A percentile compares a stretch with the other conserved stretches of the same genome.
Conservation (phyloP, 2,888 invertebrate genomes). For the Drosophila kuntzei region DNA sequence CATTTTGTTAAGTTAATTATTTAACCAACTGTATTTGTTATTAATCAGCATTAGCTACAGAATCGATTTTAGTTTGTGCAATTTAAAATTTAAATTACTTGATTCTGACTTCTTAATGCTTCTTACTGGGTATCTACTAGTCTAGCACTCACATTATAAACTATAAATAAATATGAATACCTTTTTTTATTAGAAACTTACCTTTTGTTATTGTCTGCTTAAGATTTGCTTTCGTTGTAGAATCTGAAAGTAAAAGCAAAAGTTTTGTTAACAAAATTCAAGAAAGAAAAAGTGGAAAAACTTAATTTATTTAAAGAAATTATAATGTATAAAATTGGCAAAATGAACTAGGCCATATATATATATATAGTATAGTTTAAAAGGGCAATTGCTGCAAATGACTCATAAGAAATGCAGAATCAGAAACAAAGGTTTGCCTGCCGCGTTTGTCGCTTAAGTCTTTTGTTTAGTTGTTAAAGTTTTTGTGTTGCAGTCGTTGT, state of each 20-base stretch:
- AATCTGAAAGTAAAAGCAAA: slow-evolving; percentile 71
- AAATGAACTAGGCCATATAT: not conserved
- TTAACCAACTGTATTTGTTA: no score
- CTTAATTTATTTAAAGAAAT: not conserved
- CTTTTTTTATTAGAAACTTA: slow-evolving; percentile 20
- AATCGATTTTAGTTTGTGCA: not conserved
- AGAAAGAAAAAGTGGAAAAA: slow-evolving; percentile 8
- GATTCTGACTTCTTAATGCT: not conserved
- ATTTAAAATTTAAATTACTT: not conserved
- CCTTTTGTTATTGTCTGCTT: slow-evolving; percentile 42
- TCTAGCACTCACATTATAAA: not conserved
- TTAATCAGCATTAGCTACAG: no score
- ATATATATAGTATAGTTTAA: no score
- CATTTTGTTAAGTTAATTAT: no score
- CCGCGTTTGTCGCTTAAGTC: slow-evolving; percentile 61
- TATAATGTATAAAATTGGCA: not conserved
- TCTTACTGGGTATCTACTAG: not conserved
- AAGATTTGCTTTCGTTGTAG: slow-evolving; percentile 57
- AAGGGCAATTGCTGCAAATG: not conserved
- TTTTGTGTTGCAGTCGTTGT: not conserved
- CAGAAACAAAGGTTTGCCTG: not conserved
- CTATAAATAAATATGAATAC: not conserved
- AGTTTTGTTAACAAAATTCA: slow-evolving; percentile 35
- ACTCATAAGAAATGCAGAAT: not conserved
- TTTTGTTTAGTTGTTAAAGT: slow-evolving; percentile 30